These are phyloP conservation scores for Alviniconcha marisindica DNA, from an alignment of 1,140 invertebrate genomes.

Conservation along the genomic window DNA sequence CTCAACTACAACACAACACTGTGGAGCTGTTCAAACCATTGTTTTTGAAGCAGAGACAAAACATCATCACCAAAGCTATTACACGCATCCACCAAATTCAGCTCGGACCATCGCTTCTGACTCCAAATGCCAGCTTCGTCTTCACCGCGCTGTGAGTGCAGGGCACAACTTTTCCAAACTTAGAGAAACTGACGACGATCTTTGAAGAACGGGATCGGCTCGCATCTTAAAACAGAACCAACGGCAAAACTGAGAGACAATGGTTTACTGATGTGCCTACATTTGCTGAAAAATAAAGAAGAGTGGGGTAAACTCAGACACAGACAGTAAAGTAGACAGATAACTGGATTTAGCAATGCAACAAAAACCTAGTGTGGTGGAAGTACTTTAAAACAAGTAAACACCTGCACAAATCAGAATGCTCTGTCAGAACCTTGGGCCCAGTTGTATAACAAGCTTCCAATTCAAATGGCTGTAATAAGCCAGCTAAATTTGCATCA, in stretches of 20 bases:
- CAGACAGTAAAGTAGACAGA: too few relatives aligned
- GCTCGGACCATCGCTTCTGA: neutral
- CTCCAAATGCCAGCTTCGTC: neutral
- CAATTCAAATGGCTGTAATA: too few relatives aligned
- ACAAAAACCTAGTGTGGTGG: too few relatives aligned
- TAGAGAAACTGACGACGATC: neutral
- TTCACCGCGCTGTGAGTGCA: neutral
- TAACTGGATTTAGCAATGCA: too few relatives aligned
- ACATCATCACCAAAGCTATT: neutral
- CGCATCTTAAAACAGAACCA: conserved; percentile 24
- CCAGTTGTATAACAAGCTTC: too few relatives aligned
- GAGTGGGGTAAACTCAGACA: neutral
- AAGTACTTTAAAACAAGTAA: neutral
- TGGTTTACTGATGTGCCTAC: neutral
- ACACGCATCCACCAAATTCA: neutral
- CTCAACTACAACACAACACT: too few relatives aligned
- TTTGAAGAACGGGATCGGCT: conserved; percentile 7
- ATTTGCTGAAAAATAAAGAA: neutral
- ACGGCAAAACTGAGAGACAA: conserved; percentile 1
- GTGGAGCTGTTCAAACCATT: too few relatives aligned
- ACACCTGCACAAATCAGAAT: neutral
- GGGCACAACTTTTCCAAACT: conserved; percentile 13
- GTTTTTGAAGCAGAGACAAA: too few relatives aligned
- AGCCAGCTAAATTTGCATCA: too few relatives aligned
- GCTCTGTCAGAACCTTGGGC: neutral